Evolutionary conservation across 2,113 vertebrate genomes (phyloP).

Genomic region (Ancistrus triradiatus): DNA sequence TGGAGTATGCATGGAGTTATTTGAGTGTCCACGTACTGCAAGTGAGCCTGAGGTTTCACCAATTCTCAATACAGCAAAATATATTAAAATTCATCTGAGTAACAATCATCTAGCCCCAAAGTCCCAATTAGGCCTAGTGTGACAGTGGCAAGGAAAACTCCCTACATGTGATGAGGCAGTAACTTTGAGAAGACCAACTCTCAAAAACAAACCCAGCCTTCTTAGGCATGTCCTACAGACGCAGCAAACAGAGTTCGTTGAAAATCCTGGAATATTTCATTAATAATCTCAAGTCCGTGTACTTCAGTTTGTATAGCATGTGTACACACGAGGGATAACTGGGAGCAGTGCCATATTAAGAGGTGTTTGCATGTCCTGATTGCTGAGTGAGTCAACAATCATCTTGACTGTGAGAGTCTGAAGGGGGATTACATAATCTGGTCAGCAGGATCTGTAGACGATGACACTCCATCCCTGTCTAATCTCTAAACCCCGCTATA

Average conservation of each 20-base stretch:
- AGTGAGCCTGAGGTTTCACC: no score
- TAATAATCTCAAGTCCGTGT: background rate
- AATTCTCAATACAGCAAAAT: no score
- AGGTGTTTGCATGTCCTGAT: background rate
- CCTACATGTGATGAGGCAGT: no score
- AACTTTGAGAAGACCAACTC: no score
- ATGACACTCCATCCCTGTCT: slow-evolving; percentile 50
- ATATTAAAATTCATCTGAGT: no score
- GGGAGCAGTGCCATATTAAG: slow-evolving; percentile 5
- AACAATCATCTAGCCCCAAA: no score
- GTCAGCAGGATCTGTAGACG: slow-evolving; percentile 18
- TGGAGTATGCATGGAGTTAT: no score
- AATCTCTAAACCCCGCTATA: slow-evolving; percentile 73
- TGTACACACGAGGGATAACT: background rate
- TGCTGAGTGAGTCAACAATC: slow-evolving; percentile 36
- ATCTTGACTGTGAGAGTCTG: slow-evolving; percentile 40
- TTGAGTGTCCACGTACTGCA: no score
- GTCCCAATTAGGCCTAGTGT: no score
- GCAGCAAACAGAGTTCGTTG: background rate
- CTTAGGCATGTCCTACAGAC: no score
- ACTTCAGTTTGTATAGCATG: background rate
- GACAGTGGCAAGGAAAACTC: no score
- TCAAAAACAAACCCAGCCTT: no score
- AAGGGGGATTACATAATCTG: slow-evolving; percentile 59
- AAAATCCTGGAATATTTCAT: background rate